Evolutionary conservation across 1,140 invertebrate genomes (phyloP).

Genomic region (Bombus picipes): DNA sequence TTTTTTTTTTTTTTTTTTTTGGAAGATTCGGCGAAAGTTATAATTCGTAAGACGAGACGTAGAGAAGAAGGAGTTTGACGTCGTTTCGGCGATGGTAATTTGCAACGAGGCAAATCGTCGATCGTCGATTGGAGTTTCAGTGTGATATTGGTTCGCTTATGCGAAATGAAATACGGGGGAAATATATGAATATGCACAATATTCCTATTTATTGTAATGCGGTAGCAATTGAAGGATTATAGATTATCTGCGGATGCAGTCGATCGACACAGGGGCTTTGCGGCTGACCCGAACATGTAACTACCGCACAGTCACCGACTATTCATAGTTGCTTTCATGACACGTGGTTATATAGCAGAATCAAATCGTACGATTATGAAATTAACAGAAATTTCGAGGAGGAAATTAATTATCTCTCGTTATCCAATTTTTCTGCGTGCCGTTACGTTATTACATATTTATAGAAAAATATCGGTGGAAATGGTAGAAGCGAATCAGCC

Average conservation of each 20-base stretch:
- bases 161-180: background rate
- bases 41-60: background rate
- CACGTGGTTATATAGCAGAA: background rate
- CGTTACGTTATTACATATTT: too few relatives aligned
- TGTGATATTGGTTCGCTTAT: background rate
- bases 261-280: slow-evolving; percentile 58
- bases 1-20: too few relatives aligned
- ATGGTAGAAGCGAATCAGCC: background rate
- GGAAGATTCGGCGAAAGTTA: background rate
- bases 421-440: background rate
- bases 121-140: background rate
- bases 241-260: slow-evolving; percentile 64
- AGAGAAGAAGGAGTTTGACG: background rate
- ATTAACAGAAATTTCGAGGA: background rate
- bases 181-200: background rate
- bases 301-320: slow-evolving; percentile 56
- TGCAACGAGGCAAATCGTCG: background rate
- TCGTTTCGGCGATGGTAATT: background rate
- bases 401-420: background rate
- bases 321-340: slow-evolving; percentile 52
- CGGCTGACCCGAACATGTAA: slow-evolving; percentile 46
- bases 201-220: slow-evolving; percentile 73
- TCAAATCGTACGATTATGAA: background rate
- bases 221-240: slow-evolving; percentile 77
- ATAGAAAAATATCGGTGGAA: background rate